A percentile compares a stretch with the other conserved stretches of the same genome.
These are phyloP conservation scores for Sphyrna mokarran DNA, from an alignment of 2,113 vertebrate species.

Conservation along the genomic window DNA sequence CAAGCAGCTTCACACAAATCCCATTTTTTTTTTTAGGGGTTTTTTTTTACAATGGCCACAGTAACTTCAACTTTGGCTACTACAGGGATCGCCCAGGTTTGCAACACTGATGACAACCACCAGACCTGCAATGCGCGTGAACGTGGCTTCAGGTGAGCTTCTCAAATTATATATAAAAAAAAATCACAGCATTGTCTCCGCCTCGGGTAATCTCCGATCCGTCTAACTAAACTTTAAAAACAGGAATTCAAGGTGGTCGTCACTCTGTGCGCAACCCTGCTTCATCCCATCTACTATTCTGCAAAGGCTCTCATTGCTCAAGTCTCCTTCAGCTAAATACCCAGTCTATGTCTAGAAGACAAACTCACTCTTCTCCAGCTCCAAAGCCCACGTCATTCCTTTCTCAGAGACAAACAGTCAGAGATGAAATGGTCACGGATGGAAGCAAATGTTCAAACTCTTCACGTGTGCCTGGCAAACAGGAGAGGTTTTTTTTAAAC, in stretches of 20 bases:
- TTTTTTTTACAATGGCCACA: background rate
- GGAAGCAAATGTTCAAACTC: background rate
- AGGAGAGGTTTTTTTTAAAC: background rate
- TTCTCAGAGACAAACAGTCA: background rate
- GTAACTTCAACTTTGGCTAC: constrained; percentile 24
- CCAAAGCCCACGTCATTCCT: background rate
- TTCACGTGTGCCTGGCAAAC: no score
- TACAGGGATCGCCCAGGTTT: background rate
- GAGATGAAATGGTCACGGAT: background rate
- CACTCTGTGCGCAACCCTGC: background rate
- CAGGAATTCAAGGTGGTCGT: background rate
- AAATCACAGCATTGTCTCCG: background rate
- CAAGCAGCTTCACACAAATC: background rate
- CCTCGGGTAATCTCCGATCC: background rate
- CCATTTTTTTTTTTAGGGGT: background rate
- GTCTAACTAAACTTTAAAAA: background rate
- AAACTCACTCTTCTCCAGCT: background rate
- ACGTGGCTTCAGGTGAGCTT: background rate
- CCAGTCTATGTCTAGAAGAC: background rate
- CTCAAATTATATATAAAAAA: background rate
- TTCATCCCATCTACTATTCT: background rate
- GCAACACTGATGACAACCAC: background rate
- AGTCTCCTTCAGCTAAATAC: background rate
- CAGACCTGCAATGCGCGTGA: background rate
- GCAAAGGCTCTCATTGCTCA: background rate